Evolutionary conservation across 2,797 vertebrate species (phyloP).

Genomic region (Labroides dimidiatus): DNA sequence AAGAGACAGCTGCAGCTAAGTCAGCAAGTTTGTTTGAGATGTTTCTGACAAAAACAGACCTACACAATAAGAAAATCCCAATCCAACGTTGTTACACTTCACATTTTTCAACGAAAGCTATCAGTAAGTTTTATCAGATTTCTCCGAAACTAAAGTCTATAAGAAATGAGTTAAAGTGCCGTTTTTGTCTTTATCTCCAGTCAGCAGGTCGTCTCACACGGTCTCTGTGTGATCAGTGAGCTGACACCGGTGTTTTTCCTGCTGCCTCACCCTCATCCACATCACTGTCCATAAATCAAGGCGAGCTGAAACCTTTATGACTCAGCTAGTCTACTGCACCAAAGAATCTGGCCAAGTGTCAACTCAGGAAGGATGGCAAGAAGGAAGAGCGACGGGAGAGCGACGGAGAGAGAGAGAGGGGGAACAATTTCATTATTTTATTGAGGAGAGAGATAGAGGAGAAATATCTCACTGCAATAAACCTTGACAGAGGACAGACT

Average conservation of each 20-base stretch:
- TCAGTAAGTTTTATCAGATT: constrained; percentile 12
- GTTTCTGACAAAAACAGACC: constrained; percentile 13
- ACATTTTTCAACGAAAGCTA: constrained; percentile 7
- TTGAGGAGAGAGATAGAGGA: constrained; percentile 27
- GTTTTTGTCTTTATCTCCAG: constrained; percentile 37
- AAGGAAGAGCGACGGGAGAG: constrained; percentile 25
- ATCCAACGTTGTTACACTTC: constrained; percentile 15
- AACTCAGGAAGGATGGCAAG: constrained; percentile 59
- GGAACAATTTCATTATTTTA: constrained; percentile 70
- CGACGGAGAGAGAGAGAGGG: constrained; percentile 17
- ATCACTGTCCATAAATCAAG: constrained; percentile 78
- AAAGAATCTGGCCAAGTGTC: constrained; percentile 73
- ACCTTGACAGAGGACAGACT: constrained; percentile 73
- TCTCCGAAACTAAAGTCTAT: constrained; percentile 14
- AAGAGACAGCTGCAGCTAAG: constrained; percentile 20
- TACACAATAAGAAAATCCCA: not conserved
- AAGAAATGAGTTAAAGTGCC: constrained; percentile 18
- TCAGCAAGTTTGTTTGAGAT: constrained; percentile 43
- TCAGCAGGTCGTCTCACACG: constrained; percentile 54
- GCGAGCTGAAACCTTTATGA: constrained; percentile 74
- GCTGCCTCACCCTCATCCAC: constrained; percentile 66
- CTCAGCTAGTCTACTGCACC: constrained; percentile 78
- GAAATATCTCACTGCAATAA: constrained; percentile 58
- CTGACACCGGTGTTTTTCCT: constrained; percentile 74
- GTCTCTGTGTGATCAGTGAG: constrained; percentile 65